Base-by-base conservation (phyloP, 1,140 invertebrate species). In the Campodea augens region DNA sequence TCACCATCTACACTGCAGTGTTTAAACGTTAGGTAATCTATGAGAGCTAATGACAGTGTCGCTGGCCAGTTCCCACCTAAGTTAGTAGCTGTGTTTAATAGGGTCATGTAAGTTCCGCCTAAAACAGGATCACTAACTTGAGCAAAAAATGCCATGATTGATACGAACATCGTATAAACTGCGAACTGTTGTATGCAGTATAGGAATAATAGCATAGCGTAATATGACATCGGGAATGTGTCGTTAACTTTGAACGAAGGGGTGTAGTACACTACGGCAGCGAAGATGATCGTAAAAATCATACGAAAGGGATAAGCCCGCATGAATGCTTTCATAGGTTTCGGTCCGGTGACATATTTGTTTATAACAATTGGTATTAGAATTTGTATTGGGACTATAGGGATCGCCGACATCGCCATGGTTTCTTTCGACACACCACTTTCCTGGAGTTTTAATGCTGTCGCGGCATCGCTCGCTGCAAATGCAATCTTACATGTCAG, bases 31-130 rank as follows among this genome's bases (percentile, higher is more conserved):
- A 96, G 62, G 12, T 75, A 67, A 66, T 98, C 92, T 5, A 98
- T 89, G 40, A 91, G 71, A 77, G 85, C 93, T 4, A 99, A 68
- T 1, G 89, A 77, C 5, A 95, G 63, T 0, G 93, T 97, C 40
- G 78, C 74, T 1, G 93, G 90, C 93, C 93, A 98, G 58, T 95
- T 97, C 7, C 88, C 89, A 22, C 95, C 96, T 23, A 99, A 68
- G 70, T 99, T 99, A 24, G 77, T 77, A 5, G 98, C 64, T 0
- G 96, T 99, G 58, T 99, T 99, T 2, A 99, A 69, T 37, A 99
- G 69, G 1, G 96, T 99, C 96, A 99, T 99, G 60, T 99, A 98
- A 0, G 95, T 98, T 20, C 95, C 96, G 18, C 96, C 96, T 5
- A 98, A 87, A 1, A 73, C 65, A 1, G 89, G 87, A 63, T 97